phyloP scores from a whole-genome alignment of 2,888 invertebrate species.

The Osmoderma eremita region DNA sequence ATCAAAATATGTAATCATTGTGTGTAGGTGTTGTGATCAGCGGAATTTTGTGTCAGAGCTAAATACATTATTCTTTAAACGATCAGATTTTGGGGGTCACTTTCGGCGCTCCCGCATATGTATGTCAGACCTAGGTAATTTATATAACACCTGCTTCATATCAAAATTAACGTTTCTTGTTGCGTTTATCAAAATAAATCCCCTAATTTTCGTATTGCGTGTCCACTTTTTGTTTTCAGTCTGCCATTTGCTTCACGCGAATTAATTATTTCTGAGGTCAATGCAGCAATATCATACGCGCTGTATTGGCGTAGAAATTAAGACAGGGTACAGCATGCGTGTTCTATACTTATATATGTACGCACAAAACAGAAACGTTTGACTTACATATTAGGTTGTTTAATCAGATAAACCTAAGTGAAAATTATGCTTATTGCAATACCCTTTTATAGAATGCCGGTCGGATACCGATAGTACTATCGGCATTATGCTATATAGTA shows the following conservation, averaged over 20 bases:
- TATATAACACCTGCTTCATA: conserved; percentile 12
- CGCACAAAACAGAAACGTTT: no score
- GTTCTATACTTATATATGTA: no score
- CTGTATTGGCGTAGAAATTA: conserved; percentile 11
- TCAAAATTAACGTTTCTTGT: conserved; percentile 17
- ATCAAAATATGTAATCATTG: no score
- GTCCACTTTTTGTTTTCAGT: conserved; percentile 22
- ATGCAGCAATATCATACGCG: not conserved
- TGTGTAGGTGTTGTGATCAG: no score
- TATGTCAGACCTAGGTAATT: not conserved
- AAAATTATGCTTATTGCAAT: no score
- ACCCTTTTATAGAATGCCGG: no score
- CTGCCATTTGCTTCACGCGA: conserved; percentile 3
- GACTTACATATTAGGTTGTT: no score
- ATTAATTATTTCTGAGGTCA: conserved; percentile 20
- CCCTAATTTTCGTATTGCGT: conserved; percentile 32
- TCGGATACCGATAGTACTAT: no score
- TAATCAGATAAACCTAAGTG: no score
- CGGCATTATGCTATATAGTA: no score
- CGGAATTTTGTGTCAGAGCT: no score
- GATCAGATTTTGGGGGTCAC: not conserved
- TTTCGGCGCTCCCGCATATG: not conserved
- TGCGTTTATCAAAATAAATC: conserved; percentile 18
- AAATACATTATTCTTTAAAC: not conserved
- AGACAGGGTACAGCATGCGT: no score